Base-by-base conservation (phyloP, 1,140 invertebrate genomes). In the Condylostylus longicornis region DNA sequence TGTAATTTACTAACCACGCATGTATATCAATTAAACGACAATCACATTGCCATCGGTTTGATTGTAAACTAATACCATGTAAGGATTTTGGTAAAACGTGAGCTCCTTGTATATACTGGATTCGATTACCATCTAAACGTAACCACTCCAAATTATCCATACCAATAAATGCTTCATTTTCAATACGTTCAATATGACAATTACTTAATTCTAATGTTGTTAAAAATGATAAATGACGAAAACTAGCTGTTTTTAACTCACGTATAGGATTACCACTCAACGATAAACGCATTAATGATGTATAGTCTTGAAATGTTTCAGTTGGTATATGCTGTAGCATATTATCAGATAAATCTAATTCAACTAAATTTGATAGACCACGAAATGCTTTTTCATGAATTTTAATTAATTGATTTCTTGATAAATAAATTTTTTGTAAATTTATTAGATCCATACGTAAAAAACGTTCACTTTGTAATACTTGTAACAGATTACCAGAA, bases 11-110 rank as follows among this genome's bases (percentile, higher is more conserved):
- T 37, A 91, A 65, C 86, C 86, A 91, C 17, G 66, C 59, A 41
- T 83, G 71, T 46, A 91, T 62, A 43, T 80, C 73, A 27, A 77
- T 58, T 30, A 90, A 62, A 36, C 74, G 70, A 54, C 87, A 93
- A 53, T 90, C 82, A 58, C 87, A 93, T 30, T 74, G 67, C 87
- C 87, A 93, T 30, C 81, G 76, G 66, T 93, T 93, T 48, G 78
- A 77, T 50, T 90, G 78, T 18, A 91, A 62, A 36, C 80, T 76
- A 18, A 89, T 69, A 25, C 79, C 82, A 41, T 82, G 74, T 23
- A 90, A 60, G 30, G 69, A 71, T 38, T 75, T 71, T 2, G 80
- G 78, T 23, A 88, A 65, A 40, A 82, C 74, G 41, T 73, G 67
- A 20, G 65, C 62, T 13, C 78, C 79, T 49, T 72, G 66, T 42